These are phyloP conservation scores for Calcarius lapponicus DNA, from an alignment of 2,797 vertebrate species.

Conservation along the genomic window DNA sequence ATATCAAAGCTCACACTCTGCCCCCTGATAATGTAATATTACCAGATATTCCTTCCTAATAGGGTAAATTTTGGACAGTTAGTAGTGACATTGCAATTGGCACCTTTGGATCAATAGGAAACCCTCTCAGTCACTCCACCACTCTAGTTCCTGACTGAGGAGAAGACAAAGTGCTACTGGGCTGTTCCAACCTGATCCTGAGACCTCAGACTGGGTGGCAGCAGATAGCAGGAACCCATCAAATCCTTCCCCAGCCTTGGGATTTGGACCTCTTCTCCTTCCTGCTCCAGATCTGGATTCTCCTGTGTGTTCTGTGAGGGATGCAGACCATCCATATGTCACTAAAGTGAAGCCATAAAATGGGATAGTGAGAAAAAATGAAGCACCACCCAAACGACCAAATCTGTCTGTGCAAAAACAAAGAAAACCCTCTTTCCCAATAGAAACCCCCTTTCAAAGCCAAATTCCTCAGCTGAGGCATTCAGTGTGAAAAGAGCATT, in stretches of 20 bases:
- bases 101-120: background rate
- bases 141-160: background rate
- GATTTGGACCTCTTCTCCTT: background rate
- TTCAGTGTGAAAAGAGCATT: background rate
- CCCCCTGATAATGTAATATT: background rate
- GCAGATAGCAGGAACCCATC: background rate
- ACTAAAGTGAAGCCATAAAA: background rate
- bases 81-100: background rate
- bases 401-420: background rate
- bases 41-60: background rate
- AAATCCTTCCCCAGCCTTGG: accelerated
- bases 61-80: background rate
- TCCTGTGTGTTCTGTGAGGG: background rate
- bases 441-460: background rate
- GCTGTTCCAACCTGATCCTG: background rate
- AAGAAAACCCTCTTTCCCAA: background rate
- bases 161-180: background rate
- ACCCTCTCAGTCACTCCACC: background rate
- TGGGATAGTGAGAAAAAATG: background rate
- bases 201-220: background rate
- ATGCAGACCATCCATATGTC: background rate
- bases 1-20: background rate
- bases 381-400: background rate
- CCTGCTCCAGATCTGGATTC: background rate
- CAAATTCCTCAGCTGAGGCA: background rate